Conservation (phyloP, 2,888 invertebrate genomes). For the Ceriagrion tenellum region DNA sequence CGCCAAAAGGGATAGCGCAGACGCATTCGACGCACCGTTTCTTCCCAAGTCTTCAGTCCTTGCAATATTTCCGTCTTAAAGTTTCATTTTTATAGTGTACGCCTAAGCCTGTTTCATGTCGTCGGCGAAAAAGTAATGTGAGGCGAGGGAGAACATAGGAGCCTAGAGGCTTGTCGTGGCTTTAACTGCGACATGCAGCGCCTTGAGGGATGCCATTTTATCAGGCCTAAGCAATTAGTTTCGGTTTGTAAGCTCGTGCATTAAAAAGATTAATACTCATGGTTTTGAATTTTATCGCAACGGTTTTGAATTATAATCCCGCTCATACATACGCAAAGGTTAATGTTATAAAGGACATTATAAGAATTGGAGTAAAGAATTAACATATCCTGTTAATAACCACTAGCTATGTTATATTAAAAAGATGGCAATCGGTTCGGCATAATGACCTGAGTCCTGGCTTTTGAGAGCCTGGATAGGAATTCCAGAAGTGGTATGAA, state of each 20-base stretch:
- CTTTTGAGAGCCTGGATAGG: no score
- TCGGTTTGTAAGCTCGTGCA: neutral
- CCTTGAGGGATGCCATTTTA: neutral
- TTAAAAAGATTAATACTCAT: neutral
- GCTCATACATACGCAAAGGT: no score
- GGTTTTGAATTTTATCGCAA: no score
- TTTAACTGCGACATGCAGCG: no score
- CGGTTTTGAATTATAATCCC: no score
- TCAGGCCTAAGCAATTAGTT: neutral
- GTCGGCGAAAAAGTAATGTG: neutral
- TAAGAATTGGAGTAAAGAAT: no score
- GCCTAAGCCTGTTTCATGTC: neutral
- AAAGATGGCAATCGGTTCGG: no score
- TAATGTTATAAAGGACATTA: no score
- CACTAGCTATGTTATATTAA: no score
- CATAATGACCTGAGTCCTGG: no score
- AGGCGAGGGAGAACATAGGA: neutral
- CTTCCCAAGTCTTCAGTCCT: neutral
- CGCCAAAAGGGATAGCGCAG: neutral
- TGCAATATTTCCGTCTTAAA: neutral
- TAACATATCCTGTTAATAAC: no score
- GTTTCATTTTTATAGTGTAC: neutral
- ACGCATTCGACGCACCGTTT: neutral
- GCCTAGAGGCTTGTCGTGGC: neutral
- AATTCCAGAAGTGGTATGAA: no score